phyloP scores from a whole-genome alignment of 2,797 vertebrate genomes.

The Loriculus beryllinus region DNA sequence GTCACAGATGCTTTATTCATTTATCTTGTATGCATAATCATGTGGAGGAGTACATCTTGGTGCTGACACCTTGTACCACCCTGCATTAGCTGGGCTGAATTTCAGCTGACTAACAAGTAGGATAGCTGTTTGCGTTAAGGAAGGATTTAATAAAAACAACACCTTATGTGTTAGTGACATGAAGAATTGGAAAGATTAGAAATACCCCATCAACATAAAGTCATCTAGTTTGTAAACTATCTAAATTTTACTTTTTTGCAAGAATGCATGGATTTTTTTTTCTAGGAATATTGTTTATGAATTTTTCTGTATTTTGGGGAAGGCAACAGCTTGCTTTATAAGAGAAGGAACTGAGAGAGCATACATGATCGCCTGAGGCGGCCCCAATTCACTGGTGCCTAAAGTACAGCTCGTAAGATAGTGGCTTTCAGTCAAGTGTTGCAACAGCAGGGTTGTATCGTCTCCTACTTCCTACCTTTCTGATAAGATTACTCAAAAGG shows the following conservation, averaged over 20 bases:
- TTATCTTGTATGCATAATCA: not conserved
- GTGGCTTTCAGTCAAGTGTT: not conserved
- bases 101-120: not conserved
- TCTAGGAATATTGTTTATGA: not conserved
- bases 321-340: not conserved
- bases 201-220: fast-evolving
- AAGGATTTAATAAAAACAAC: not conserved
- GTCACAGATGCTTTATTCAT: slow-evolving; percentile 17
- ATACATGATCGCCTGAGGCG: not conserved
- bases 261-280: not conserved
- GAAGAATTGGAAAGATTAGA: not conserved
- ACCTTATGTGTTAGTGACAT: not conserved
- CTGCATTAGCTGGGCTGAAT: not conserved
- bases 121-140: not conserved
- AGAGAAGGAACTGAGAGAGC: not conserved
- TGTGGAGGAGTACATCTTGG: not conserved
- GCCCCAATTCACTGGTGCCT: not conserved
- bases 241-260: not conserved
- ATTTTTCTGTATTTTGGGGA: not conserved
- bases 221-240: not conserved
- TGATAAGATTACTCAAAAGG: not conserved
- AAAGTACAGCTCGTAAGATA: not conserved
- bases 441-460: not conserved
- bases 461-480: not conserved
- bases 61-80: not conserved